Evolutionary conservation across 2,797 vertebrate species (phyloP), one percentile per base, ranked within the genome.

Genomic region (Sparidentex hasta): DNA sequence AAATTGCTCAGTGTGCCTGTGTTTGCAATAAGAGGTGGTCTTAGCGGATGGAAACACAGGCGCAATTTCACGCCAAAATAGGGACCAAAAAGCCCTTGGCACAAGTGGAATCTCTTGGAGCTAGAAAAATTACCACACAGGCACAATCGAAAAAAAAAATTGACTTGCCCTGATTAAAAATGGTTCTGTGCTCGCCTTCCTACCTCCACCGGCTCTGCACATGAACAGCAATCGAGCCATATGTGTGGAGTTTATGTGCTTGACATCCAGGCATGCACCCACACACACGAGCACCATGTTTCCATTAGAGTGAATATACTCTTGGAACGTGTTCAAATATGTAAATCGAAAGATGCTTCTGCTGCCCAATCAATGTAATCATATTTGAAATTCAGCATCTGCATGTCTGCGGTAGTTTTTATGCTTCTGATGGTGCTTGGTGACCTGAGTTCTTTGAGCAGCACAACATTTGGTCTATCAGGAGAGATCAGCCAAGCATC

Each of bases 311-410:
- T 78, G 72, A 81, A 73, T 75, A 56, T 13, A 50, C 38, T 76
- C 67, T 67, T 91, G 82, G 81, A 88, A 82, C 77, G 66, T 20
- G 3, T 65, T 79, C 83, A 88, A 76, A 80, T 88, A 91, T 93
- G 89, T 68, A 86, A 89, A 92, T 85, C 62, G 25, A 48, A 89
- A 90, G 86, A 87, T 74, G 84, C 48, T 87, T 55, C 62, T 67
- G 59, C 84, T 54, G 78, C 68, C 80, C 78, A 82, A 80, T 87
- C 89, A 88, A 80, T 78, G 66, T 89, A 90, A 91, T 90, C 82
- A 80, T 83, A 90, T 92, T 90, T 88, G 87, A 93, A 91, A 90
- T 87, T 71, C 82, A 87, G 79, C 90, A 90, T 92, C 83, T 90
- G 83, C 78, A 58, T 33, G 81, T 80, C 79, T 71, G 75, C 1